Evolutionary conservation across 1,140 invertebrate species (phyloP).

Genomic region (Diabrotica virgifera): DNA sequence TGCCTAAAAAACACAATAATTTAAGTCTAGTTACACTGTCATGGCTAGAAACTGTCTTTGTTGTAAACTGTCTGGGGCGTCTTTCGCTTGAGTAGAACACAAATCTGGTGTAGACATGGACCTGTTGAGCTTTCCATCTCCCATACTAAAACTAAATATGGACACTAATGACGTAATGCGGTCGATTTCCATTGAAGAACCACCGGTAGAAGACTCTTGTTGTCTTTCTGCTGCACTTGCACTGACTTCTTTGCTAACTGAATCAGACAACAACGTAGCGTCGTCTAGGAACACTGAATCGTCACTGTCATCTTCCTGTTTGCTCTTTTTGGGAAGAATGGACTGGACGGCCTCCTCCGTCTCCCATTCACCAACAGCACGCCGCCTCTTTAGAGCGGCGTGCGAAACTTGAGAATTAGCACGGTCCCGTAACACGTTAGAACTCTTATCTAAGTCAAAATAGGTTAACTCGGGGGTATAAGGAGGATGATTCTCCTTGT

Average conservation of each 20-base stretch:
- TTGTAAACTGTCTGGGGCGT: conserved; percentile 46
- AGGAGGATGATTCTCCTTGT: conserved; percentile 48
- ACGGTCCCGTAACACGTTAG: conserved; percentile 41
- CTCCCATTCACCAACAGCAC: conserved; percentile 54
- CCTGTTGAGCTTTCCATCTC: conserved; percentile 47
- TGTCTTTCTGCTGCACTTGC: conserved; percentile 27
- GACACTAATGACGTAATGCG: conserved; percentile 55
- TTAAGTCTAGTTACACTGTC: conserved; percentile 47
- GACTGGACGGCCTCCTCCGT: conserved; percentile 54
- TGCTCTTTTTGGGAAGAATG: conserved; percentile 52
- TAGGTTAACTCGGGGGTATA: conserved; percentile 48
- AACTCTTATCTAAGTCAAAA: conserved; percentile 50
- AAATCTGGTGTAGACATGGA: conserved; percentile 53
- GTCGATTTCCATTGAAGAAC: conserved; percentile 55
- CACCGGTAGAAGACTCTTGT: conserved; percentile 20
- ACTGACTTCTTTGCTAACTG: conserved; percentile 42
- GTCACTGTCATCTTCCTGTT: conserved; percentile 37
- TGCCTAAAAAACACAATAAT: neutral
- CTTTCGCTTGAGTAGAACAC: conserved; percentile 54
- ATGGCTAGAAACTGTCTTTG: conserved; percentile 54
- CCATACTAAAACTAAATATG: conserved; percentile 56
- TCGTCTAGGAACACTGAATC: conserved; percentile 50
- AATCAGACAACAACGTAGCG: conserved; percentile 44
- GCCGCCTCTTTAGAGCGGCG: conserved; percentile 49
- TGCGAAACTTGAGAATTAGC: conserved; percentile 32